Evolutionary conservation across 1,140 invertebrate genomes (phyloP).

Genomic region (Anastrepha ludens): DNA sequence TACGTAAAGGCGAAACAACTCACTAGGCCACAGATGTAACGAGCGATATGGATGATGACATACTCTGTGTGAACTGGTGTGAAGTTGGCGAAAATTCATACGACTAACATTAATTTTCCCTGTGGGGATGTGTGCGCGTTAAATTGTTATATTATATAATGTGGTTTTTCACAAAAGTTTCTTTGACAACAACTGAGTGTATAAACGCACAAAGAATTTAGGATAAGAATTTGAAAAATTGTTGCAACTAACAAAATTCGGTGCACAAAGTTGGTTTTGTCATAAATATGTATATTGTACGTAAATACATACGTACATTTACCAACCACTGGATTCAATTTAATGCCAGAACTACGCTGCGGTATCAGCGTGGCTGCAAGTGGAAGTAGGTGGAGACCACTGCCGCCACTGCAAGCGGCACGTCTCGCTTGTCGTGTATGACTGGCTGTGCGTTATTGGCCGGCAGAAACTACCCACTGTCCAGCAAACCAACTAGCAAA

Average conservation of each 20-base stretch:
- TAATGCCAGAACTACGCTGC: background rate
- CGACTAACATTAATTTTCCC: too few species aligned
- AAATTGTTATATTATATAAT: too few species aligned
- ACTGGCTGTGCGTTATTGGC: background rate
- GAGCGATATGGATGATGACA: too few species aligned
- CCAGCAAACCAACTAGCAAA: background rate
- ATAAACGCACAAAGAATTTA: too few species aligned
- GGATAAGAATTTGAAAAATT: background rate
- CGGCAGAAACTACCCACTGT: background rate
- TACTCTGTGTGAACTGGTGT: too few species aligned
- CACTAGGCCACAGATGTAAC: too few species aligned
- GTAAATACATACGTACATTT: background rate
- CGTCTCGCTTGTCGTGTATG: background rate
- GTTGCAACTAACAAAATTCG: background rate
- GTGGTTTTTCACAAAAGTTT: too few species aligned
- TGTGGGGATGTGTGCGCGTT: too few species aligned
- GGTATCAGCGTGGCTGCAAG: background rate
- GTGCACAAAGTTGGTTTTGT: background rate
- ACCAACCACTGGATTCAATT: slow-evolving; percentile 34
- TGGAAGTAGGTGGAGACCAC: too few species aligned
- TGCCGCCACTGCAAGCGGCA: background rate
- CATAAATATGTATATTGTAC: background rate
- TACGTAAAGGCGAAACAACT: too few species aligned
- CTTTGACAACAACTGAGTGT: too few species aligned
- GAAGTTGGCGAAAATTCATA: too few species aligned